Percentiles rank a stretch among this genome's conserved stretches.
These are phyloP conservation scores for Gonatopus flavifemur DNA, from an alignment of 1,140 invertebrate species.

Conservation along the genomic window DNA sequence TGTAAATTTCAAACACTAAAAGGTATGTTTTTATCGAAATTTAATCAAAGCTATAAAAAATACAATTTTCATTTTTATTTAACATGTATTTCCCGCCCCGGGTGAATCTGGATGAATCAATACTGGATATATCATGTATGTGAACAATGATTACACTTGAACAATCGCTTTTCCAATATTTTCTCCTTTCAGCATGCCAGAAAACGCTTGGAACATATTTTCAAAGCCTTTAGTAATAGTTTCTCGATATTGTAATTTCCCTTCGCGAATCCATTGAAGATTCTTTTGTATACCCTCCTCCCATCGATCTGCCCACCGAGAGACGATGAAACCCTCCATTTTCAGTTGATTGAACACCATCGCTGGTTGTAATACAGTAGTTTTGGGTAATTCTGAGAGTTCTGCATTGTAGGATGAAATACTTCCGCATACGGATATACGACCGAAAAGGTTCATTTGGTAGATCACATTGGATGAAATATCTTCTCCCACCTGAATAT, in stretches of 20 bases:
- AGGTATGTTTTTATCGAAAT: no score
- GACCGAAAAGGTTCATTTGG: constrained; percentile 65
- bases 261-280: constrained; percentile 60
- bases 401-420: constrained; percentile 61
- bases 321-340: constrained; percentile 65
- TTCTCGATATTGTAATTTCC: constrained; percentile 65
- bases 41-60: no score
- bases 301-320: constrained; percentile 57
- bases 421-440: constrained; percentile 67
- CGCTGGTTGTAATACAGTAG: constrained; percentile 57
- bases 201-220: constrained; percentile 66
- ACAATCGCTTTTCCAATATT: constrained; percentile 69
- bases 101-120: no score
- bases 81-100: no score
- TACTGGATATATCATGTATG: no score
- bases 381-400: constrained; percentile 33
- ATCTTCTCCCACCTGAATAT: constrained; percentile 67
- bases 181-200: constrained; percentile 63
- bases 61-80: no score
- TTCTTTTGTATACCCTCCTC: constrained; percentile 63
- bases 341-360: constrained; percentile 61
- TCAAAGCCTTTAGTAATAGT: constrained; percentile 67
- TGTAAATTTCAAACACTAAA: no score
- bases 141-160: no score
- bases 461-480: constrained; percentile 63